Percentiles rank a stretch among this genome's conserved stretches.
These are phyloP conservation scores for Aegypius monachus DNA, from an alignment of 2,113 vertebrate species.

Conservation along the genomic window DNA sequence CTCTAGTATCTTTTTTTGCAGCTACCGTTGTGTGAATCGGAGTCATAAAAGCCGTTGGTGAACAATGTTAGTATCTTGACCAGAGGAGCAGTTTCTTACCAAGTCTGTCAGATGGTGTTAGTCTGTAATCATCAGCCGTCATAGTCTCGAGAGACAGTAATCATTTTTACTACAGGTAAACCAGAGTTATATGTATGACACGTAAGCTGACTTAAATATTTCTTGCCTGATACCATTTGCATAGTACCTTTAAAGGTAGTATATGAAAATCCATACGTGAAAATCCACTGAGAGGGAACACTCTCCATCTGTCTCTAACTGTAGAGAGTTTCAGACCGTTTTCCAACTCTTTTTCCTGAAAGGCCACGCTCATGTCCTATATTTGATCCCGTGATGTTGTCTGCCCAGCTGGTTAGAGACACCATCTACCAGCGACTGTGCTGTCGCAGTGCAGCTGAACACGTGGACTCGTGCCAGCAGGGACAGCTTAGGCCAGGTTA, in stretches of 20 bases:
- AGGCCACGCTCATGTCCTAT: rapidly evolving
- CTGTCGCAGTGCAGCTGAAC: not conserved
- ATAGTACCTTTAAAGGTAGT: not conserved
- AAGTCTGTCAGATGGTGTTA: not conserved
- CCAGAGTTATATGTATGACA: not conserved
- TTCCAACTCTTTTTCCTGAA: not conserved
- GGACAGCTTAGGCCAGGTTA: not conserved
- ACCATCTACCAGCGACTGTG: not conserved
- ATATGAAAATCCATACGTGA: not conserved
- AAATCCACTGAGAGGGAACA: not conserved
- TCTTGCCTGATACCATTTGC: not conserved
- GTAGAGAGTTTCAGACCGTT: not conserved
- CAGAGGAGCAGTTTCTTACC: not conserved
- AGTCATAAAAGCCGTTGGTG: not conserved
- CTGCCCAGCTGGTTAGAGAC: not conserved
- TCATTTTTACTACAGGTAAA: not conserved
- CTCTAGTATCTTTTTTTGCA: not conserved
- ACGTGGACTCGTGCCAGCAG: rapidly evolving
- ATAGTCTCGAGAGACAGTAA: not conserved
- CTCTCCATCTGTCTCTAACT: not conserved
- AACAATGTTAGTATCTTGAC: not conserved
- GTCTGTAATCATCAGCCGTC: not conserved
- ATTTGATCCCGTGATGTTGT: rapidly evolving
- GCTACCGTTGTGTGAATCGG: not conserved
- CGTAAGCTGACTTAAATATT: not conserved